These are phyloP conservation scores for Bucco capensis DNA, from an alignment of 2,113 vertebrate genomes.

Conservation along the genomic window DNA sequence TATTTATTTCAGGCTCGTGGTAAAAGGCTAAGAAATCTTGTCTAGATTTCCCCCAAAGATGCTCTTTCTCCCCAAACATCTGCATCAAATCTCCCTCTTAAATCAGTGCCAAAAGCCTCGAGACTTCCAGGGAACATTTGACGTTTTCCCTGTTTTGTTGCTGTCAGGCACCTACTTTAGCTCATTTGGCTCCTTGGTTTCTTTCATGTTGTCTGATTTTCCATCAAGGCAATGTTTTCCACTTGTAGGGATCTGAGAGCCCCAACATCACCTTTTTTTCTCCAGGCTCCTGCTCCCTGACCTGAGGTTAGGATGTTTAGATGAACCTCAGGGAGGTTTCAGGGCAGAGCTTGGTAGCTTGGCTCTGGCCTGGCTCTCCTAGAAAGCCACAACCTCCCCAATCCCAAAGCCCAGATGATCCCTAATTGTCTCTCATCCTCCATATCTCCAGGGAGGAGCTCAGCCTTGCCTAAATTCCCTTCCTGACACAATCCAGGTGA, in stretches of 20 bases:
- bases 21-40: neutral
- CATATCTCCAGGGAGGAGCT: neutral
- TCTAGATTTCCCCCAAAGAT: neutral
- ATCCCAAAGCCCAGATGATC: neutral
- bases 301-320: neutral
- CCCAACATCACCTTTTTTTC: neutral
- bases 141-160: neutral
- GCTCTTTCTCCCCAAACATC: neutral
- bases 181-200: neutral
- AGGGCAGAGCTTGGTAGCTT: neutral
- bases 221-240: neutral
- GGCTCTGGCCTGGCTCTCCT: neutral
- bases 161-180: neutral
- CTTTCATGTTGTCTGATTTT: neutral
- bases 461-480: neutral
- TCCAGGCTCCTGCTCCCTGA: neutral
- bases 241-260: neutral
- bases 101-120: neutral
- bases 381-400: neutral
- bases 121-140: neutral
- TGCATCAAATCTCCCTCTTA: neutral
- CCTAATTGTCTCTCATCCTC: neutral
- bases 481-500: conserved; percentile 8
- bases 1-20: neutral
- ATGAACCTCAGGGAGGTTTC: neutral